A percentile compares a stretch with the other conserved stretches of the same genome.
Evolutionary conservation across 2,888 invertebrate genomes (phyloP).

Genomic region (Stenodera caucasica): DNA sequence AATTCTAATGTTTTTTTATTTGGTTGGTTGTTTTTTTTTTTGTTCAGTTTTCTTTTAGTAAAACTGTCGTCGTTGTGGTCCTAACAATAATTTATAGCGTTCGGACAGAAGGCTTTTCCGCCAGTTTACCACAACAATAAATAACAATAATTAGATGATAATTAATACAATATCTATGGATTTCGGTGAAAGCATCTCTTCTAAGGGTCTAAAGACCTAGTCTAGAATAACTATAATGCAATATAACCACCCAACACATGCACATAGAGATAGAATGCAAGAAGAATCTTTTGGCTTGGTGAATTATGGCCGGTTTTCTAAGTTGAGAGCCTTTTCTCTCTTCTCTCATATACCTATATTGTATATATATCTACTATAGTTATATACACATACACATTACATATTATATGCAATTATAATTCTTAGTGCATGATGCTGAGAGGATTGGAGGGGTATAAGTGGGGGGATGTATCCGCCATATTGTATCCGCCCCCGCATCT

Average conservation of each 20-base stretch:
- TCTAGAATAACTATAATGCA: constrained; percentile 11
- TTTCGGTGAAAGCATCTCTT: constrained; percentile 26
- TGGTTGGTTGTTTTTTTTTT: not conserved
- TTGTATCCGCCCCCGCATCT: constrained; percentile 56
- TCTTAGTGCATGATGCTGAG: constrained; percentile 53
- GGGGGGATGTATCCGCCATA: constrained; percentile 55
- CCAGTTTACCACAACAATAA: constrained; percentile 43
- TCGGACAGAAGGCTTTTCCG: constrained; percentile 32
- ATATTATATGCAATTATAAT: constrained; percentile 57
- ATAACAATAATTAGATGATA: constrained; percentile 51
- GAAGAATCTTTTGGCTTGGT: constrained; percentile 34
- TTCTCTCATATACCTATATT: constrained; percentile 46
- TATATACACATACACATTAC: too few relatives aligned
- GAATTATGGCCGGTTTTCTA: constrained; percentile 46
- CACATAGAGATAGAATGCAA: too few relatives aligned
- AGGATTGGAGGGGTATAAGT: constrained; percentile 47
- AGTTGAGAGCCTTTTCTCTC: constrained; percentile 32
- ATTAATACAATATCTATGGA: constrained; percentile 48
- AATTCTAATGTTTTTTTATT: constrained; percentile 16
- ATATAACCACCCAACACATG: constrained; percentile 19
- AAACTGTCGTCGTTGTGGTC: constrained; percentile 16
- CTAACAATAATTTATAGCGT: constrained; percentile 29
- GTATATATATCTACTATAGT: too few relatives aligned
- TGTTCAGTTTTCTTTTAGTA: constrained; percentile 7
- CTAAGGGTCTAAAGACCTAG: constrained; percentile 16